Conservation (phyloP, 1,140 invertebrate genomes). For the Aethina tumida region DNA sequence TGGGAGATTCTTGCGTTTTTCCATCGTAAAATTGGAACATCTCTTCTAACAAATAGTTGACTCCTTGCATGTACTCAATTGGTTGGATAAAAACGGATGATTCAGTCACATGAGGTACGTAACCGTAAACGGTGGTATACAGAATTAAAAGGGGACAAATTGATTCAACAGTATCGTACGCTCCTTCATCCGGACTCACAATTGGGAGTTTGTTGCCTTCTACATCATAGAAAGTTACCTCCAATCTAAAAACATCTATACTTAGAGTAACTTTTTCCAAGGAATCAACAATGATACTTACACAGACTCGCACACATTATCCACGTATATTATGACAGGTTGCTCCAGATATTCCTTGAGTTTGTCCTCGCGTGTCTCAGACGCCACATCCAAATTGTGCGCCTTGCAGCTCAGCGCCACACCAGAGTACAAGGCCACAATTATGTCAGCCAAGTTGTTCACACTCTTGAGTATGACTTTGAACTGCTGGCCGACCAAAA, state of each 20-base stretch:
- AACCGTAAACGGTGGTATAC: constrained; percentile 40
- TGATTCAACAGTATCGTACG: constrained; percentile 39
- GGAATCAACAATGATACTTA: constrained; percentile 7
- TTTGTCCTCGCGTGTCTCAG: constrained; percentile 24
- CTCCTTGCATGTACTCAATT: constrained; percentile 31
- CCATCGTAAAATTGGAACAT: constrained; percentile 49
- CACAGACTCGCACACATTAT: constrained; percentile 37
- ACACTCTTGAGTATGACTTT: constrained; percentile 21
- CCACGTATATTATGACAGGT: constrained; percentile 44
- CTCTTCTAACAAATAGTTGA: constrained; percentile 39
- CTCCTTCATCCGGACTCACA: constrained; percentile 38
- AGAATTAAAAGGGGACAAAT: constrained; percentile 45
- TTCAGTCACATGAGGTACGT: constrained; percentile 37
- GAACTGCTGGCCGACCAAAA: constrained; percentile 28
- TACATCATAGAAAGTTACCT: constrained; percentile 45
- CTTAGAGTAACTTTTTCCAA: not conserved
- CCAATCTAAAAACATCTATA: constrained; percentile 38
- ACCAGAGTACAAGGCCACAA: constrained; percentile 20
- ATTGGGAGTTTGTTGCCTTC: constrained; percentile 47
- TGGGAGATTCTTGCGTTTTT: constrained; percentile 31
- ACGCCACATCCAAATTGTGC: constrained; percentile 25
- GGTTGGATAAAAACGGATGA: constrained; percentile 53
- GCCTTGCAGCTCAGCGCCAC: constrained; percentile 20
- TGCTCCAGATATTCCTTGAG: constrained; percentile 32
- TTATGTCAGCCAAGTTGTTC: constrained; percentile 23